Base-by-base conservation (phyloP, 2,888 invertebrate genomes). In the Seladonia tumulorum region DNA sequence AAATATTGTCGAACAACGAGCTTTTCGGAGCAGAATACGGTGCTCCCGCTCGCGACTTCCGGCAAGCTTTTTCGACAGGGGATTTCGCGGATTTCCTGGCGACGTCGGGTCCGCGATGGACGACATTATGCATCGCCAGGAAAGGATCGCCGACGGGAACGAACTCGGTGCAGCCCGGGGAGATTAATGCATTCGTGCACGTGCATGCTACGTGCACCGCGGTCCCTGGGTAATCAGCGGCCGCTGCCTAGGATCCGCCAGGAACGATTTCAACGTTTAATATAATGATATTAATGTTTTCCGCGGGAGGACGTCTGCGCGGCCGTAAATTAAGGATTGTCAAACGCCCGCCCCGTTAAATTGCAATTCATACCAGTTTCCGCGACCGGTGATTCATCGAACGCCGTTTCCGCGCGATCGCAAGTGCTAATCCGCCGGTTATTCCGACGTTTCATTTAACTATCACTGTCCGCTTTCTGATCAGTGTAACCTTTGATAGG, bases 71-170 rank as follows among this genome's bases (percentile, higher is more conserved):
- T 35, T 22, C 68, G 68, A 39, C 12, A 5, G 22, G 2, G 39
- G 39, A 12, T 42, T 39, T 22, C 25, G 45, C 71, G 71, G 45
- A 45, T 80, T 47, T 78, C 71, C n/a, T 18, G 47, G 7, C 35
- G 29, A 10, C 45, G 25, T 18, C 68, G 35, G 18, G 25, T 22
- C 53, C 72, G 57, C 68, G 42, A 47, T 45, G 63, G 22, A 45
- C 45, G n/a, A 47, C 35, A 49, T 63, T 63, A 57, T 45, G 66
- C 66, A 47, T 68, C 42, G n/a, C 60, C 35, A 25, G 57, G 39
- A 47, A 70, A 70, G 49, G 63, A 81, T 83, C 35, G 66, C 66
- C 47, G 76, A 53, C 47, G 29, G 22, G 49, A 49, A 57, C 81
- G 66, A 53, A 53, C n/a, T 22, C 53, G 53, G 10, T 14, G 35